Conservation (phyloP, 2,113 vertebrate species). For the Sakesphorus luctuosus region DNA sequence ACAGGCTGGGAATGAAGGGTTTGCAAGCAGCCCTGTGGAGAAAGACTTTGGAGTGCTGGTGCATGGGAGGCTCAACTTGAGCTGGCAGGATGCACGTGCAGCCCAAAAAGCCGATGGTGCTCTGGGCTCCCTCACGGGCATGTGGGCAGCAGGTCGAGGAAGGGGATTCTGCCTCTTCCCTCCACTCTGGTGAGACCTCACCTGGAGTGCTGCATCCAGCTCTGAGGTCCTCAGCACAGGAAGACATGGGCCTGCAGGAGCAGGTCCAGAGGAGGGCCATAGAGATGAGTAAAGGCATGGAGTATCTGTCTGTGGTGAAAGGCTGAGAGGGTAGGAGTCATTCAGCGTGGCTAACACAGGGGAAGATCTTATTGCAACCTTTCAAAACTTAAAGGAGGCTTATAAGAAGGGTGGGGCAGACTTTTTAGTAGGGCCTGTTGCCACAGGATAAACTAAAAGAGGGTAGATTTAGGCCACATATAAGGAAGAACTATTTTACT, state of each 20-base stretch:
- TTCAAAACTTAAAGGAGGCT: neutral
- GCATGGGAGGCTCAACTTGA: neutral
- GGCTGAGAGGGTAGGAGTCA: neutral
- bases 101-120: fast-evolving
- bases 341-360: neutral
- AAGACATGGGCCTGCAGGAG: neutral
- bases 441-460: neutral
- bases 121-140: neutral
- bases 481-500: neutral
- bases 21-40: neutral
- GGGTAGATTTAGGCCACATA: neutral
- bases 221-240: neutral
- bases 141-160: fast-evolving
- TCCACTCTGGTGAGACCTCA: neutral
- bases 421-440: neutral
- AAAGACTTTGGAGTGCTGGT: neutral
- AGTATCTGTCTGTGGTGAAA: neutral
- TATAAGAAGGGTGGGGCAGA: neutral
- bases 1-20: neutral
- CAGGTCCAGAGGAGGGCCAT: neutral
- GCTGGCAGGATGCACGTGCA: fast-evolving
- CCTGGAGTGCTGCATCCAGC: neutral
- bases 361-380: neutral
- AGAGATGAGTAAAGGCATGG: neutral
- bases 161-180: neutral